phyloP scores from a whole-genome alignment of 2,113 vertebrate genomes.

The Forbesichthys papilliferus region DNA sequence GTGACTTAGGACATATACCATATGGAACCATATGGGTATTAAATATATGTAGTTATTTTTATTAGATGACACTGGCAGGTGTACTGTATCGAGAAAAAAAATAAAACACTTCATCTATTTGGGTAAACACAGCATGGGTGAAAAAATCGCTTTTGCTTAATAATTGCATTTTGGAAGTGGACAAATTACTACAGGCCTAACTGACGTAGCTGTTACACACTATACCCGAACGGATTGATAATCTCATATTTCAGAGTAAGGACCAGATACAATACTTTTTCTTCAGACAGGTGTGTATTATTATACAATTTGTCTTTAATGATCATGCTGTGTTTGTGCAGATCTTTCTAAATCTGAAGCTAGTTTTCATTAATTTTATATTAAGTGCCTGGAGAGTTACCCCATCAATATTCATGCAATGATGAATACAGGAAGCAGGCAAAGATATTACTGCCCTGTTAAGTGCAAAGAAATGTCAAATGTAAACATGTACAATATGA shows the following conservation, averaged over 20 bases:
- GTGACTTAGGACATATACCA: too few species aligned
- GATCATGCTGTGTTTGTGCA: constrained; percentile 69
- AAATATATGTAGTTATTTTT: constrained; percentile 29
- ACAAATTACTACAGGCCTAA: not conserved
- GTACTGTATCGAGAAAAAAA: constrained; percentile 12
- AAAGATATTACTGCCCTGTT: constrained; percentile 56
- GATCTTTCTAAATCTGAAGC: constrained; percentile 61
- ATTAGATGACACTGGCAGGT: constrained; percentile 17
- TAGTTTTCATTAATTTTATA: constrained; percentile 74
- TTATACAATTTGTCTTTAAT: constrained; percentile 74
- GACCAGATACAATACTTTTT: constrained; percentile 40
- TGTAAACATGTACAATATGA: constrained; percentile 70
- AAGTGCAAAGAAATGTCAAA: constrained; percentile 69
- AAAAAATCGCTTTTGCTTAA: not conserved
- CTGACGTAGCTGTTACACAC: not conserved
- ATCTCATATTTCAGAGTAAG: constrained; percentile 21
- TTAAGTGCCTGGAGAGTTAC: constrained; percentile 71
- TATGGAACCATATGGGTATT: not conserved
- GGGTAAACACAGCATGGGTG: constrained; percentile 34
- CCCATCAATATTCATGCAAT: constrained; percentile 74
- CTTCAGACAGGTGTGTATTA: constrained; percentile 70
- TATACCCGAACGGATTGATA: constrained; percentile 5
- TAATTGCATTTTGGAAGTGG: not conserved
- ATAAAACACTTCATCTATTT: constrained; percentile 14
- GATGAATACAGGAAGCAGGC: constrained; percentile 63